A percentile compares a stretch with the other conserved stretches of the same genome.
phyloP scores from a whole-genome alignment of 2,888 invertebrate species.

The Allacma fusca region DNA sequence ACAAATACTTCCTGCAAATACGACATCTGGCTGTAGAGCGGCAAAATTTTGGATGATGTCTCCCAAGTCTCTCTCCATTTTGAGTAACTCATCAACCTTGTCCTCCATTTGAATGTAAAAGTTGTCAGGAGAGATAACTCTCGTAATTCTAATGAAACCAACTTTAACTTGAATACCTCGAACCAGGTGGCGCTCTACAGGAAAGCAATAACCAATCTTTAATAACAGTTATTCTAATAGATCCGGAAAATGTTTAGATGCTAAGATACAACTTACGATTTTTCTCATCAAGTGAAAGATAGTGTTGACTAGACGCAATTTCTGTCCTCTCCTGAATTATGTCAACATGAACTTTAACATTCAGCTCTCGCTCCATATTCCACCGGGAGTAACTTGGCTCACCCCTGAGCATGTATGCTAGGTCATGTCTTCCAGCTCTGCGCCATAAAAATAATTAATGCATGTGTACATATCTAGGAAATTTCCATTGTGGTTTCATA shows the following conservation, averaged over 20 bases:
- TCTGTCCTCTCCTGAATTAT: not conserved
- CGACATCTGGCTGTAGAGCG: not conserved
- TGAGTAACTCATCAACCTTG: not conserved
- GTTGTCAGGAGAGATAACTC: not conserved
- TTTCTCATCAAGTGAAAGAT: no score
- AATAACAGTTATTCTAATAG: not conserved
- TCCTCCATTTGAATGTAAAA: conserved; percentile 13
- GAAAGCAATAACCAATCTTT: not conserved
- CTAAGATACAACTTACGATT: not conserved
- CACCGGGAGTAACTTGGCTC: not conserved
- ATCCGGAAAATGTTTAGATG: not conserved
- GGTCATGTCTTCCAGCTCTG: conserved; percentile 4
- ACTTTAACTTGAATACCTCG: not conserved
- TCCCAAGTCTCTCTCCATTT: conserved; percentile 5
- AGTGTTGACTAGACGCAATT: not conserved
- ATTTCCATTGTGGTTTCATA: not conserved
- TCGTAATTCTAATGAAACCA: not conserved
- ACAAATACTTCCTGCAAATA: not conserved
- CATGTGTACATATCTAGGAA: no score
- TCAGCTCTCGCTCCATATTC: not conserved
- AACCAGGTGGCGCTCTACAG: not conserved
- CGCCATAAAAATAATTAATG: not conserved
- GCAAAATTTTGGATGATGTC: not conserved
- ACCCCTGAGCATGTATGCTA: not conserved
- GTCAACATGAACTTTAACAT: not conserved